Base-by-base conservation (phyloP, 2,797 vertebrate species). In the Phoeniculus purpureus region DNA sequence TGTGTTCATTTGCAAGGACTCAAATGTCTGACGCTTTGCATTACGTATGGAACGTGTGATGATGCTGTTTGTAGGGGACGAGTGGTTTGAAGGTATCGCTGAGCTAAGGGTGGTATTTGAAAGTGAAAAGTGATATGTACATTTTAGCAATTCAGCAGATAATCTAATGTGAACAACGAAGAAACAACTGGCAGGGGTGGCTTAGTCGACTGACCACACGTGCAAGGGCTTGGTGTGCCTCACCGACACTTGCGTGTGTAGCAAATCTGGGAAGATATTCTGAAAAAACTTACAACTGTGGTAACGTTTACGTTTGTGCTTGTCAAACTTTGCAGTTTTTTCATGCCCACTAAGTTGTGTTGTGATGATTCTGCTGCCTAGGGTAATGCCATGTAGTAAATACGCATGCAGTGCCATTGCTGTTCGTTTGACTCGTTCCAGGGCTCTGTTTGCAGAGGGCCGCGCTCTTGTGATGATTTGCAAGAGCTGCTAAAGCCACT, bases 101-200 rank as follows among this genome's bases (percentile, higher is more conserved):
- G 82, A 37, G 9, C 37, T 64, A 61, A 77, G 58, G 48, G 10
- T 48, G 34, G 68, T 59, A 73, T 74, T 85, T 93, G 75, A 11
- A 68, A 94, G 84, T 51, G 13, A 74, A 55, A 73, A 76, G 10
- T 59, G 73, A 29, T n/a, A 25, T 54, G 90, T 51, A 90, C 94
- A 91, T 89, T 73, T 37, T 92, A 93, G 82, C 66, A 50, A 87
- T 85, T 94, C 67, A 91, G 48, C 78, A 95, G 90, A 82, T 93
- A 67, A 37, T 94, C 25, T 94, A 37, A 67, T 92, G 79, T 96
- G 89, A 95, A 91, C 59, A 80, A 82, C 55, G 81, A 93, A 92
- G 89, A 94, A 45, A 67, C 37, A 43, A 43, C 43, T 16, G 16
- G 43, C 14, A 43, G 43, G 43, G 16, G 68, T 76, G 51, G 31